phyloP scores from a whole-genome alignment of 2,797 vertebrate genomes.

The Pteronotus mesoamericanus region DNA sequence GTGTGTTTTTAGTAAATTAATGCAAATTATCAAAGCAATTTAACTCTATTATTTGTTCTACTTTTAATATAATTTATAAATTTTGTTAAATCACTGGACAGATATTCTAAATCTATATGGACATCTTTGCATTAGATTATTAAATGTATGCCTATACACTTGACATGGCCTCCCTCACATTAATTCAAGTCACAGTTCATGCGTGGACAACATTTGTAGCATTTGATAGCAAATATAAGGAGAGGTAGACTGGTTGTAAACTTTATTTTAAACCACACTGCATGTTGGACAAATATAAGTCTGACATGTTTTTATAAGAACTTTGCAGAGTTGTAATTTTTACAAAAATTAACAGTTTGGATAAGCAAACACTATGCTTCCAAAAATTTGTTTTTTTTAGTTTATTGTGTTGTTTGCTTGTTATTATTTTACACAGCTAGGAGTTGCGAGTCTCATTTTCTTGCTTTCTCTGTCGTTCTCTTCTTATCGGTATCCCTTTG shows the following conservation, averaged over 20 bases:
- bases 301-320: neutral
- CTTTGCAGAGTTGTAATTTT: neutral
- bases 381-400: neutral
- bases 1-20: neutral
- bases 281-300: neutral
- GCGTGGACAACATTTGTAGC: neutral
- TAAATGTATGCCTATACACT: neutral
- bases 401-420: neutral
- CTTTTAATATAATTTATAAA: neutral
- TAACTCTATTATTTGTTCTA: neutral
- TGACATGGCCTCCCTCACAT: neutral
- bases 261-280: slow-evolving; percentile 2
- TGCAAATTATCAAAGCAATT: neutral
- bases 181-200: neutral
- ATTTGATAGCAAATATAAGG: neutral
- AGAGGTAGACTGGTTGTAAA: neutral
- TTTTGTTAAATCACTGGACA: neutral
- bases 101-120: neutral
- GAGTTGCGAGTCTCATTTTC: neutral
- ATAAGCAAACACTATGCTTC: neutral
- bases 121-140: neutral
- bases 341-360: neutral
- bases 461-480: neutral
- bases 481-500: neutral
- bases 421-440: slow-evolving; percentile 23